Percentiles rank a stretch among this genome's conserved stretches.
phyloP scores from a whole-genome alignment of 2,113 vertebrate genomes.

The Anser brachyrhynchus region DNA sequence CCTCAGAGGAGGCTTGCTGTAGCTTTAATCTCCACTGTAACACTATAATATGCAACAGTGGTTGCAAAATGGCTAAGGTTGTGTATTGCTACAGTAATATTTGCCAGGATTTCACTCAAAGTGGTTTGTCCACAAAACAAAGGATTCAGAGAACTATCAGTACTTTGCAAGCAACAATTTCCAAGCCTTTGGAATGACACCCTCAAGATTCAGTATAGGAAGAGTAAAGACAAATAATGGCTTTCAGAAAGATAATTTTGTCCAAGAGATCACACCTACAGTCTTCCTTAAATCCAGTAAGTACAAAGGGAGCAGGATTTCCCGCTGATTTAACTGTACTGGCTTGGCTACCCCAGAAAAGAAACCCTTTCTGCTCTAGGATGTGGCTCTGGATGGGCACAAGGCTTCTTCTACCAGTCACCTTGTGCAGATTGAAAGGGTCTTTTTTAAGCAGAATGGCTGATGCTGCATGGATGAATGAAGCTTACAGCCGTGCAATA shows the following conservation, averaged over 20 bases:
- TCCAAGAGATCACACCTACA: background rate
- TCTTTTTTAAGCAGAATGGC: background rate
- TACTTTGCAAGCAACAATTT: background rate
- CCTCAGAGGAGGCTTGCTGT: background rate
- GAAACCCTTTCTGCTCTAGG: background rate
- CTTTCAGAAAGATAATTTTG: background rate
- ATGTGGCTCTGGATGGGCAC: background rate
- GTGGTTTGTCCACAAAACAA: background rate
- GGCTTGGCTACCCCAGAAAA: too few species aligned
- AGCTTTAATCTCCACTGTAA: background rate
- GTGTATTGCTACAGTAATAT: background rate
- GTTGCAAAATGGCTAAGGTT: background rate
- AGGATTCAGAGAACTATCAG: background rate
- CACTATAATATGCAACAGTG: background rate
- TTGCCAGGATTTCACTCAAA: background rate
- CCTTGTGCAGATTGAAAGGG: background rate
- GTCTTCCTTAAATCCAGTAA: background rate
- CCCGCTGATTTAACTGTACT: background rate
- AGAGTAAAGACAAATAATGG: background rate
- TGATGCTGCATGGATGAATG: background rate
- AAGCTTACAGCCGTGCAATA: background rate
- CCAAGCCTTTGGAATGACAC: background rate
- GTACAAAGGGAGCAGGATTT: background rate
- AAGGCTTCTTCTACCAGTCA: background rate
- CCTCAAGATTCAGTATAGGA: background rate